phyloP scores from a whole-genome alignment of 2,113 vertebrate species.

The Strix uralensis region DNA sequence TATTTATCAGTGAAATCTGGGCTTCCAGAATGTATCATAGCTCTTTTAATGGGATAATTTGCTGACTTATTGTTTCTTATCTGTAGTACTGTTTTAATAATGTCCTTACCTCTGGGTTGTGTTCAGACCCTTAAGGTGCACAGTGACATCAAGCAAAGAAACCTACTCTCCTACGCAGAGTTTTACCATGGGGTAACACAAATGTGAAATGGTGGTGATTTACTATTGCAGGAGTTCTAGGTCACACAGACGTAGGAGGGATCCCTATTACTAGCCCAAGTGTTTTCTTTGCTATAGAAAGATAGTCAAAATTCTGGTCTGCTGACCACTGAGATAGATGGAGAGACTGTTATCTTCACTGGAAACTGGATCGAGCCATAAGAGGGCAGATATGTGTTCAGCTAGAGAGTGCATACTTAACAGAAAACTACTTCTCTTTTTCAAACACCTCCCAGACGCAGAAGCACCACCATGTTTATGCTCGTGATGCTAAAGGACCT shows the following conservation, averaged over 20 bases:
- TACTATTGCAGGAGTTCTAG: not conserved
- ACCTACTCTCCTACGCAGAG: not conserved
- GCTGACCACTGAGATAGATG: not conserved
- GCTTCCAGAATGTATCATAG: not conserved
- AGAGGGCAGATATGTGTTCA: not conserved
- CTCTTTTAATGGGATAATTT: constrained; percentile 34
- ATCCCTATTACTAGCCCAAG: not conserved
- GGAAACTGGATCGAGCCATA: accelerated
- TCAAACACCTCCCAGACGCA: not conserved
- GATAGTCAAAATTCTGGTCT: not conserved
- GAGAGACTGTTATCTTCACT: not conserved
- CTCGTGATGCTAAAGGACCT: not conserved
- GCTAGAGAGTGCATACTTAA: not conserved
- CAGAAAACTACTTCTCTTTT: not conserved
- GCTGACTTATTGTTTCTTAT: not conserved
- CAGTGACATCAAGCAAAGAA: not conserved
- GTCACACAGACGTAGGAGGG: not conserved
- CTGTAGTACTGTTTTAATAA: not conserved
- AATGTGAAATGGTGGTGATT: not conserved
- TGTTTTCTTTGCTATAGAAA: not conserved
- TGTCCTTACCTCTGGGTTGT: not conserved
- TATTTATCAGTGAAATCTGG: constrained; percentile 18
- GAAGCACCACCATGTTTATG: accelerated
- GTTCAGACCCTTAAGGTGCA: not conserved
- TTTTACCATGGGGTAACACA: not conserved